These are phyloP conservation scores for Tursiops truncatus DNA, from an alignment of 2,113 vertebrate genomes.

Conservation along the genomic window DNA sequence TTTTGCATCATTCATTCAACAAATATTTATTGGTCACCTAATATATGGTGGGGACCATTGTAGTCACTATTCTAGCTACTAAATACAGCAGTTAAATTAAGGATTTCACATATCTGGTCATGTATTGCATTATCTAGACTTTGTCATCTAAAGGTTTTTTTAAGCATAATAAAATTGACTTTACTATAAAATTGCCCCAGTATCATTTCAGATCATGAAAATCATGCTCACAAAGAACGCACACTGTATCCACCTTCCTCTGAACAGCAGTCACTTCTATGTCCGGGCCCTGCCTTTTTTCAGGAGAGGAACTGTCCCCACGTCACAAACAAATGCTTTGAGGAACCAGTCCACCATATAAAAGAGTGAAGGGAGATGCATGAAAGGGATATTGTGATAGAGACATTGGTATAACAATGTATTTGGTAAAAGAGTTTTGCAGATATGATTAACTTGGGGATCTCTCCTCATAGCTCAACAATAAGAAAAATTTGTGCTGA, in stretches of 20 bases:
- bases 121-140: not conserved
- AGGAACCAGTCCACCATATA: not conserved
- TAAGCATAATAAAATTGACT: not conserved
- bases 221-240: not conserved
- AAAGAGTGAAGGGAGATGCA: not conserved
- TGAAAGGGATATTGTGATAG: not conserved
- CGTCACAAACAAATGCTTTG: not conserved
- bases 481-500: not conserved
- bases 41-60: not conserved
- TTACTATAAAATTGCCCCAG: not conserved
- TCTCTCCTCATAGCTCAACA: not conserved
- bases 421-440: not conserved
- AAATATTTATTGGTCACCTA: not conserved
- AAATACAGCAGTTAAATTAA: not conserved
- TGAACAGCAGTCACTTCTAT: not conserved
- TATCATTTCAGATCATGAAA: not conserved
- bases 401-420: not conserved
- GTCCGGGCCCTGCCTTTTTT: not conserved
- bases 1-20: not conserved
- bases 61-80: not conserved
- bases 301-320: not conserved
- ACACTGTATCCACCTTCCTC: not conserved
- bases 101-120: not conserved
- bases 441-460: not conserved
- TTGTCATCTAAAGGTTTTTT: not conserved